Conservation (phyloP, 2,888 invertebrate genomes). For the Cerastis rubricosa region DNA sequence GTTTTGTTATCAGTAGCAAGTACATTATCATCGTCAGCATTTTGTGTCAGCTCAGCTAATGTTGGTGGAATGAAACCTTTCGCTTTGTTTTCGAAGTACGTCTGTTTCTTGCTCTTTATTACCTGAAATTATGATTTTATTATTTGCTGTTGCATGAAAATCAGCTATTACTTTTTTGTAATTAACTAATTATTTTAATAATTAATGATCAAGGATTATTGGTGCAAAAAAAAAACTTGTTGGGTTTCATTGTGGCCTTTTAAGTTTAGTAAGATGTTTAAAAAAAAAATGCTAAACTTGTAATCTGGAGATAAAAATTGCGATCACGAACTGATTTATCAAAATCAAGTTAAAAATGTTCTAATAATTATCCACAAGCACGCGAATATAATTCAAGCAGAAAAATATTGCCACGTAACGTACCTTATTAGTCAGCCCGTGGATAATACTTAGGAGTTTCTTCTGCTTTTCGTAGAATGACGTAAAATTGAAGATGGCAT, state of each 20-base stretch:
- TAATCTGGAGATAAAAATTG: background rate
- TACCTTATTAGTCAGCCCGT: constrained; percentile 94
- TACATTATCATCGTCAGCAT: constrained; percentile 79
- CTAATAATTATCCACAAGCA: background rate
- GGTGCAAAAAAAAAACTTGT: background rate
- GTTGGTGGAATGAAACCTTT: constrained; percentile 85
- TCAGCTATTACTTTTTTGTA: background rate
- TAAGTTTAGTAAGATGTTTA: background rate
- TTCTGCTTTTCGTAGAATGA: constrained; percentile 93
- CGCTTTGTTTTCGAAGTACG: constrained; percentile 87
- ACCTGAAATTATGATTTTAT: constrained; percentile 79
- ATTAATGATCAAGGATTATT: too few species aligned
- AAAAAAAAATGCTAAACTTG: background rate
- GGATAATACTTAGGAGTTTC: constrained; percentile 92
- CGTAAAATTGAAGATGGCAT: constrained; percentile 93
- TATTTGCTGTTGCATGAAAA: background rate
- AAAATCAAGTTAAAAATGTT: background rate
- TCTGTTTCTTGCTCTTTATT: constrained; percentile 91
- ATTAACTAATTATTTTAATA: background rate
- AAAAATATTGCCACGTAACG: constrained; percentile 1
- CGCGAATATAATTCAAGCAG: background rate
- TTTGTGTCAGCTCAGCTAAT: constrained; percentile 79
- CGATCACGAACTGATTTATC: background rate
- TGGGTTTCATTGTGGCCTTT: background rate
- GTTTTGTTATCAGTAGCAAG: constrained; percentile 78